Conservation (phyloP, 2,797 vertebrate species). For the Lepilemur ruficaudatus region DNA sequence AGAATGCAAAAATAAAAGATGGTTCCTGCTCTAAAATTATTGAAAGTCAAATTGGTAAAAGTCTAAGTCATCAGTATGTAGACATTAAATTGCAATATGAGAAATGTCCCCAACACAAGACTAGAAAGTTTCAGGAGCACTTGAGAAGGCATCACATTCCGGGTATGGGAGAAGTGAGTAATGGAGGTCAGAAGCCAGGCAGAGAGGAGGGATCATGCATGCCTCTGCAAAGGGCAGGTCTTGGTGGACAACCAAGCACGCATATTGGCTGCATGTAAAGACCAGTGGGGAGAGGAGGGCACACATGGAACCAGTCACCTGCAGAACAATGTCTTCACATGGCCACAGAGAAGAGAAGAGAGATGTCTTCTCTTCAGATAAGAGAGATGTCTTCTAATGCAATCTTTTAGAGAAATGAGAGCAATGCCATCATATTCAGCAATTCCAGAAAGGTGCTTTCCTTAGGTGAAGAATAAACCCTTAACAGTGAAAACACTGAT, state of each 20-base stretch:
- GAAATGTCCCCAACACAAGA: not conserved
- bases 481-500: not conserved
- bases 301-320: too few species aligned
- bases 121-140: not conserved
- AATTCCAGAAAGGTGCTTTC: not conserved
- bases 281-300: not conserved
- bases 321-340: not conserved
- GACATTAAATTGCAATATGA: not conserved
- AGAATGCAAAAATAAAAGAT: not conserved
- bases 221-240: fast-evolving
- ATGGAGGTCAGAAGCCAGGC: not conserved
- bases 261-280: not conserved
- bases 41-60: not conserved
- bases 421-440: not conserved
- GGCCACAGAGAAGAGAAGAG: not conserved
- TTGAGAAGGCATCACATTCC: not conserved
- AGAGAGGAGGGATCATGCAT: fast-evolving
- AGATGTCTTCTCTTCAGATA: not conserved
- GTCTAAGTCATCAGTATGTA: not conserved
- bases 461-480: not conserved
- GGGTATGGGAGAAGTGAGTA: not conserved
- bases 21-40: not conserved
- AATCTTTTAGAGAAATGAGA: not conserved
- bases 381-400: not conserved
- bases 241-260: not conserved